Base-by-base conservation (phyloP, 2,888 invertebrate species). In the Cryptophagus acutangulus region DNA sequence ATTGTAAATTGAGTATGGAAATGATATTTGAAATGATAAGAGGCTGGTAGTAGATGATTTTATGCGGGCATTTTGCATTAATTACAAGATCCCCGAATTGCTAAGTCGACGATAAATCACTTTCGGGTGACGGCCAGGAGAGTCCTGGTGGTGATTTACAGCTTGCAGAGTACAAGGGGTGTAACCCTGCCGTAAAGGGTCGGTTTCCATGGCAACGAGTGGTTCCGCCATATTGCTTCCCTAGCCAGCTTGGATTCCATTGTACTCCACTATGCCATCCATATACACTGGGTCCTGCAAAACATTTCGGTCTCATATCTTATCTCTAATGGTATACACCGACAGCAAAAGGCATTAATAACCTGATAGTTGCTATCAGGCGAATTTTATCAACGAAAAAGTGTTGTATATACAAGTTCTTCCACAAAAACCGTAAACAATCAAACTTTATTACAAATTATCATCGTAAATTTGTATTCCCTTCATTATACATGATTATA, bases 131-230 rank as follows among this genome's bases (percentile, higher is more conserved):
- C 57, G 55, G 57, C 46, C 41, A 42, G 41, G n/a, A n/a, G 40
- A 45, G 46, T 47, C 48, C 49, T 50, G 49, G 45, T 44, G 57
- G 50, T 52, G 56, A 55, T 54, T 52, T 52, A 53, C 35, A 34
- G 45, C 28, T 25, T 8, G 8, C 31, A 31, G 31, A 31, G 31
- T 31, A 12, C n/a, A 26, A 57, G 60, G 59, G 59, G 59, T 56
- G 55, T 31, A 55, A 57, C 60, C 62, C 61, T 47, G 59, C 52
- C 53, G 55, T 51, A 57, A 59, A 59, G 62, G 63, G 60, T 55
- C 51, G 54, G 68, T 67, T 58, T 52, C 63, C 58, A 66, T 66
- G 57, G 65, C 46, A 57, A 67, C 68, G 46, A 43, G 51, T 54
- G 48, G 55, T 52, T 52, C 61, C 58, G 65, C 65, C 67, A 66